Percentiles rank a stretch among this genome's conserved stretches.
phyloP scores from a whole-genome alignment of 2,888 invertebrate species.

The Nephrotoma flavescens region DNA sequence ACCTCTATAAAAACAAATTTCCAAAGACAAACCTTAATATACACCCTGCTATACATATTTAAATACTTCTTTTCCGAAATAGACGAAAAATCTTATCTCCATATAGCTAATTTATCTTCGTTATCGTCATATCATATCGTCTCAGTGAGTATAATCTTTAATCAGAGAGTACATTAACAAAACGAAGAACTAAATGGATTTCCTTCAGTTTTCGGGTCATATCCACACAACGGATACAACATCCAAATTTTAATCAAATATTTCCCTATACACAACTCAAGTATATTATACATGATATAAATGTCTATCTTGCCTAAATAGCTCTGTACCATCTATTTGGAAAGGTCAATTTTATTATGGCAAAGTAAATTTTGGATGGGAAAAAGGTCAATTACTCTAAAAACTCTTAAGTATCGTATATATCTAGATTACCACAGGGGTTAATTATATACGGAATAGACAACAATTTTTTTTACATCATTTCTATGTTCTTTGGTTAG shows the following conservation, averaged over 20 bases:
- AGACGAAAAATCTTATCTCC: background rate
- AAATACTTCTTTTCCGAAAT: background rate
- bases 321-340: background rate
- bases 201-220: background rate
- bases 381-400: background rate
- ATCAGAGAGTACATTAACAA: background rate
- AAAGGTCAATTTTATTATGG: background rate
- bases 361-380: background rate
- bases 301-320: background rate
- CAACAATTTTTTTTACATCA: background rate
- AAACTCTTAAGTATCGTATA: background rate
- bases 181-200: background rate
- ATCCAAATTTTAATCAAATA: background rate
- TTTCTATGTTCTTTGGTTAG: background rate
- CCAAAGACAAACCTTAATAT: no score
- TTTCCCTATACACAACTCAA: background rate
- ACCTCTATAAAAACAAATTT: no score
- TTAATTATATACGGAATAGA: background rate
- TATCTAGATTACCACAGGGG: background rate
- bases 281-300: background rate
- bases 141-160: background rate
- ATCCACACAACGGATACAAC: background rate
- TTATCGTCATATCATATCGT: background rate
- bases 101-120: background rate
- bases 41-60: no score